Percentiles rank a stretch among this genome's conserved stretches.
Conservation (phyloP, 1,140 invertebrate genomes). For the Drosophila tristis region DNA sequence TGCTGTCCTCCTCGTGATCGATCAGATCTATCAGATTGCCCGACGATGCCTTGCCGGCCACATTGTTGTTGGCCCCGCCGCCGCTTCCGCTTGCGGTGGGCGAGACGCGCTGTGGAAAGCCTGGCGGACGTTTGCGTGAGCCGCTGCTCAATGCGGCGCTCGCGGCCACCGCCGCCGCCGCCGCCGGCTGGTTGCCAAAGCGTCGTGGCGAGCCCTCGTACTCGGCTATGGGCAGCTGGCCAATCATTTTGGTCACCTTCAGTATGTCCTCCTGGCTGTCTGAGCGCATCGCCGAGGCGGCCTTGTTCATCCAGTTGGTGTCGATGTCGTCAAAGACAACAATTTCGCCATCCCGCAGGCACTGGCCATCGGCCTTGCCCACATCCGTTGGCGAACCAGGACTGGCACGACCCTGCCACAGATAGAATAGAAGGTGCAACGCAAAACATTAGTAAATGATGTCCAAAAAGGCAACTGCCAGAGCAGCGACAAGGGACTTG, state of each 20-base stretch:
- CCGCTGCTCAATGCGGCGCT: conserved; percentile 11
- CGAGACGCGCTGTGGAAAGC: conserved; percentile 87
- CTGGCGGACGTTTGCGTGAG: conserved; percentile 87
- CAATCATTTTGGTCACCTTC: conserved; percentile 92
- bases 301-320: conserved; percentile 87
- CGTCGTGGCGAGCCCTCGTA: conserved; percentile 95
- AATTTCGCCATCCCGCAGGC: conserved; percentile 86
- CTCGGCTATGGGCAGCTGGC: conserved; percentile 87
- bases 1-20: conserved; percentile 52
- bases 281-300: conserved; percentile 21
- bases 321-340: conserved; percentile 93
- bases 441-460: not conserved
- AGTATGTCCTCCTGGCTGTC: conserved; percentile 85
- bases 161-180: not conserved
- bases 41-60: conserved; percentile 45
- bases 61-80: conserved; percentile 25
- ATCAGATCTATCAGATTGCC: conserved; percentile 71
- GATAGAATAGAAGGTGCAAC: not conserved
- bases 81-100: conserved; percentile 40
- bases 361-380: conserved; percentile 72
- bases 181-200: conserved; percentile 87
- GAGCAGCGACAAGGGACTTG: no score
- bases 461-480: no score
- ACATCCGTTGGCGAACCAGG: conserved; percentile 81
- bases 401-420: conserved; percentile 64